Evolutionary conservation across 53 echinoderm and acorn worm genomes (phyloP).

Genomic region (Patiria pectinifera): DNA sequence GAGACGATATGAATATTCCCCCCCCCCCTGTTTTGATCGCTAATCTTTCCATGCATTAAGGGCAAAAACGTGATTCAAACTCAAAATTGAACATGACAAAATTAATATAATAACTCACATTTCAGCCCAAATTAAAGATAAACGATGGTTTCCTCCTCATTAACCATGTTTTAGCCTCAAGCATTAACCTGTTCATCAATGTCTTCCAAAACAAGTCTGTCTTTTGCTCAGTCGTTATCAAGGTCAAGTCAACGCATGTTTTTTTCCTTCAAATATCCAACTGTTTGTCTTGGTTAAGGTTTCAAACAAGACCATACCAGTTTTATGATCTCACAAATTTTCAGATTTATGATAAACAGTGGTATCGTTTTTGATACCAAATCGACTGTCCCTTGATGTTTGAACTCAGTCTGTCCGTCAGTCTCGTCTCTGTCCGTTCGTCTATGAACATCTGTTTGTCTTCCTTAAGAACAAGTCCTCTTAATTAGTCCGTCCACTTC

Average conservation of each 20-base stretch:
- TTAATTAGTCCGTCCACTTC: not conserved
- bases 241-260: not conserved
- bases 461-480: not conserved
- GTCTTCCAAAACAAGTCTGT: not conserved
- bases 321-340: not conserved
- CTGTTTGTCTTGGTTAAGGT: no score
- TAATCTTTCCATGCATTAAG: no score
- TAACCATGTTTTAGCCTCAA: not conserved
- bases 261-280: no score
- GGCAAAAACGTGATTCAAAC: no score
- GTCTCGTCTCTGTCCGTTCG: not conserved
- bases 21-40: no score
- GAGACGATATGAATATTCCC: not conserved
- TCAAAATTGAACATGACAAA: no score
- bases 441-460: not conserved
- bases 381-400: not conserved
- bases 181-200: not conserved
- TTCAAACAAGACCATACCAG: not conserved
- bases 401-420: not conserved
- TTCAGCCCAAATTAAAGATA: not conserved
- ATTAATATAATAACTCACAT: no score
- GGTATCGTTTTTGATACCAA: not conserved
- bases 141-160: not conserved
- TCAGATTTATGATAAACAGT: not conserved
- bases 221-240: not conserved